Evolutionary conservation across 2,113 vertebrate genomes (phyloP), one percentile per base, ranked within the genome.

Genomic region (Phylloscopus trochilus): DNA sequence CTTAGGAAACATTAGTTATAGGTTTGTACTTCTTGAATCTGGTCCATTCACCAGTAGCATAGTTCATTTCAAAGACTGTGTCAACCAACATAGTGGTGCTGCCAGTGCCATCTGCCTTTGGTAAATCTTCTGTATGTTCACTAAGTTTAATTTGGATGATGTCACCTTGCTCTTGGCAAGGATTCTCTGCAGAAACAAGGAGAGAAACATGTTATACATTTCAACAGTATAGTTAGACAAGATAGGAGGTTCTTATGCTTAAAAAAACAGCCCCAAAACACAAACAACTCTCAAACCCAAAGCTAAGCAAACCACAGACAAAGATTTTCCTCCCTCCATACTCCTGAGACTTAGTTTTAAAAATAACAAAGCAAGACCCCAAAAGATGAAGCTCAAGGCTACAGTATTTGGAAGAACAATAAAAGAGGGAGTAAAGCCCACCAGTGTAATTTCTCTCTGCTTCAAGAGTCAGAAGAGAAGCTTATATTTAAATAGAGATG

Each of bases 1-100:
- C 97, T 99, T 98, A 99, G 68, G 99, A 99, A 84, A 98, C 98
- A 13, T 98, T 99, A 96, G 99, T 99, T 97, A 99, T 99, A 92
- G 99, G 99, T 97, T 99, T 99, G 98, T 99, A 99, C 97, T 99
- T 99, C 98, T 99, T 99, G 97, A 99, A 99, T 89, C 99, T 99
- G 51, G 99, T 99, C 99, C 99, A 99, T 98, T 99, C 99, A 95
- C 99, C 99, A 17, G 99, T 99, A 79, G 99, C 99, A 87, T 99
- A 99, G 99, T 99, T 99, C 99, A 99, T 99, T 98, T 99, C 99
- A 81, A 99, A 99, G 93, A 99, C 99, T 0, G 99, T 99, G 97
- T 99, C 99, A 90, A 99, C 99, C 96, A 99, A 98, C 99, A 99
- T 99, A 88, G 99, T 99, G 97, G 99, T 99, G 97, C 99, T 99